Evolutionary conservation across 2,797 vertebrate species (phyloP).

Genomic region (Gymnoscopelus braueri): DNA sequence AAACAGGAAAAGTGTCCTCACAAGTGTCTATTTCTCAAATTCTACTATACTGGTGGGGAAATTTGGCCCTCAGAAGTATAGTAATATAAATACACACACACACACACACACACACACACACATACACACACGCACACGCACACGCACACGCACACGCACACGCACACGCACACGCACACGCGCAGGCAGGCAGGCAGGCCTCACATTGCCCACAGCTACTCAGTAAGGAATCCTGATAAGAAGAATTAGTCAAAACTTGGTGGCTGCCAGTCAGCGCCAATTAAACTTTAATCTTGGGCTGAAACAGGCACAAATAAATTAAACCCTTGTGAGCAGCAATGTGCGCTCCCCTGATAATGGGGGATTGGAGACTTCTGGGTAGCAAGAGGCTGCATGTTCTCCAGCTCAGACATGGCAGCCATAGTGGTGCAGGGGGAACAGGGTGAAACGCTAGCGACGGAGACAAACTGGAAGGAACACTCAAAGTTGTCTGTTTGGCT

Average conservation of each 20-base stretch:
- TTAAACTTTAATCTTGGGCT: slow-evolving; percentile 90
- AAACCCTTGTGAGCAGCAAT: slow-evolving; percentile 88
- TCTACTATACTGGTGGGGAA: no score
- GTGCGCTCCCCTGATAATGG: slow-evolving; percentile 86
- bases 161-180: slow-evolving; percentile 31
- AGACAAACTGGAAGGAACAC: slow-evolving; percentile 69
- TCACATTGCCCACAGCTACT: slow-evolving; percentile 86
- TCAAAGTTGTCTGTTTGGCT: slow-evolving; percentile 58
- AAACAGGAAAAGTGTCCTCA: no score
- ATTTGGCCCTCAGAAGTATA: no score
- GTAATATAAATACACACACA: no score
- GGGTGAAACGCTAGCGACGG: slow-evolving; percentile 58
- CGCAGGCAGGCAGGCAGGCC: slow-evolving; percentile 72
- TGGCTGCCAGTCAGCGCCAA: slow-evolving; percentile 88
- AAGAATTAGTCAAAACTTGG: slow-evolving; percentile 90
- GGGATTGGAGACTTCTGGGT: slow-evolving; percentile 83
- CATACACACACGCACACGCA: no score
- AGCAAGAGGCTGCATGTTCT: slow-evolving; percentile 75
- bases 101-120: no score
- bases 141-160: slow-evolving; percentile 17
- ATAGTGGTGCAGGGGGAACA: slow-evolving; percentile 60
- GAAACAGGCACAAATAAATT: slow-evolving; percentile 91
- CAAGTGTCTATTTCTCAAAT: no score
- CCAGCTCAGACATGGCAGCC: slow-evolving; percentile 70
- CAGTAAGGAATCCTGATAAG: slow-evolving; percentile 88